Base-by-base conservation (phyloP, 2,113 vertebrate genomes). In the Anseranas semipalmata region DNA sequence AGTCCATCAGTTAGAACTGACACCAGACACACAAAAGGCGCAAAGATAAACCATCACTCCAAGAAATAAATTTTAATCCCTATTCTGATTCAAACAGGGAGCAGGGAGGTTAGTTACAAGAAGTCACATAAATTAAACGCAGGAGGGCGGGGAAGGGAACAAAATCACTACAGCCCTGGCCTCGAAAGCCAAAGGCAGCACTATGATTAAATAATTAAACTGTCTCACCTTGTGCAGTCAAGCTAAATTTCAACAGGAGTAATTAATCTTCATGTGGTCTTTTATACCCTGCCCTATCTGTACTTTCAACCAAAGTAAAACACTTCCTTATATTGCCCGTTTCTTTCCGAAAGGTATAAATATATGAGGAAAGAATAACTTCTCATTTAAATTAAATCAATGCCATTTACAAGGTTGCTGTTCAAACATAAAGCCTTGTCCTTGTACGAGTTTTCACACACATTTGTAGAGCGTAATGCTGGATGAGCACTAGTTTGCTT, bases 161-260 rank as follows among this genome's bases (percentile, higher is more conserved):
- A 80, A 77, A 90, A 71, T 89, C 95, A 82, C 70, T 87, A 41
- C 53, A 63, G 94, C 94, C 74, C 37, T 79, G 92, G 89, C 84
- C 85, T 93, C 32, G 1, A 92, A 95, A 97, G 92, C 88, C 94
- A 86, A 90, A 52, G 92, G 80, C 37, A 63, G 86, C 68, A 50
- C 62, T 73, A 35, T 93, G 91, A 96, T 97, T 94, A 96, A 95
- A 97, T 96, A 97, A 98, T 93, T 98, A 97, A 97, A 97, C 95
- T 84, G 94, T 95, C 96, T 98, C 97, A 97, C 91, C 95, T 97
- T 96, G 75, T 89, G 86, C 93, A 94, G 95, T 88, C 96, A 97
- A 95, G 90, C 92, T 94, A 78, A 95, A 96, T 97, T 96, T 97
- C 97, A 96, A 94, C 8, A 71, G 85, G 58, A 93, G 83, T 81